Conservation (phyloP, 2,797 vertebrate species). For the Anabas testudineus region DNA sequence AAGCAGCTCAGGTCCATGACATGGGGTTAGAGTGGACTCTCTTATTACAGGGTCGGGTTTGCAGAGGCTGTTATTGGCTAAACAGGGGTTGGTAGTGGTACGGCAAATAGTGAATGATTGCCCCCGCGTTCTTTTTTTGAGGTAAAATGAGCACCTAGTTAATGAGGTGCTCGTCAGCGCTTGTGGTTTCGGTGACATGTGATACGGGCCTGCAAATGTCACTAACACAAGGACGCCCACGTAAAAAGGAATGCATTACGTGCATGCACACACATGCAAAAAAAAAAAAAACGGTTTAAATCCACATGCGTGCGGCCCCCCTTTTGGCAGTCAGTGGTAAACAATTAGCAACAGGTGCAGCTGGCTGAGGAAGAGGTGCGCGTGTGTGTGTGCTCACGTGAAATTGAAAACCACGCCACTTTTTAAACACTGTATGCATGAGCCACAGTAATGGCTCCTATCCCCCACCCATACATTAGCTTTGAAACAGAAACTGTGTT, state of each 20-base stretch:
- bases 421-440: constrained; percentile 53
- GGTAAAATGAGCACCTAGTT: constrained; percentile 67
- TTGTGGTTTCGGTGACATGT: constrained; percentile 61
- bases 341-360: constrained; percentile 74
- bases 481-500: constrained; percentile 45
- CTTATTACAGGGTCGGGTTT: constrained; percentile 73
- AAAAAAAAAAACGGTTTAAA: constrained; percentile 25
- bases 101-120: constrained; percentile 76
- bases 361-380: constrained; percentile 22
- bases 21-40: constrained; percentile 64
- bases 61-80: constrained; percentile 68
- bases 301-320: constrained; percentile 22
- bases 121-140: constrained; percentile 52
- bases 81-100: constrained; percentile 70
- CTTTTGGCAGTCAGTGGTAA: constrained; percentile 49
- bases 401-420: constrained; percentile 55
- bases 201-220: constrained; percentile 45
- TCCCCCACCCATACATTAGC: constrained; percentile 64
- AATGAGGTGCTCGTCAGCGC: constrained; percentile 63
- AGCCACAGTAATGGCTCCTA: constrained; percentile 46
- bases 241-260: constrained; percentile 16
- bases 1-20: constrained; percentile 60
- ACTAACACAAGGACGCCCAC: constrained; percentile 2
- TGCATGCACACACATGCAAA: neutral
- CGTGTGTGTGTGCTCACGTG: constrained; percentile 33